phyloP scores from a whole-genome alignment of 2,113 vertebrate genomes.

The Hydrochoerus hydrochaeris region DNA sequence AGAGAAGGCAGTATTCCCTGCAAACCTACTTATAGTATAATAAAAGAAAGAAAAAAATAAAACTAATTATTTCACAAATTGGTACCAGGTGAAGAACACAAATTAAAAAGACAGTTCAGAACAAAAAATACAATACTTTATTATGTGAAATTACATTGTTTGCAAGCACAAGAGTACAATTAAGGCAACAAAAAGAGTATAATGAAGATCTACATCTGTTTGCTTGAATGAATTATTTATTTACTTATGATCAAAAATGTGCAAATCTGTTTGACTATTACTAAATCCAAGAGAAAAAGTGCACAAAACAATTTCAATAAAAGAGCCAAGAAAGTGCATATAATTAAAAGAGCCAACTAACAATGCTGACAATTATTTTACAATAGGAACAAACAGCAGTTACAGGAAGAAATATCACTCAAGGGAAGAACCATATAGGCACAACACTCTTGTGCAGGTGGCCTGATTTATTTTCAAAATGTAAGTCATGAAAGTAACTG shows the following conservation, averaged over 20 bases:
- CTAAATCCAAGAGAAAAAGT: slow-evolving; percentile 21
- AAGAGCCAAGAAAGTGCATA: slow-evolving; percentile 37
- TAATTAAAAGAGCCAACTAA: slow-evolving; percentile 40
- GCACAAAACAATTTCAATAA: background rate
- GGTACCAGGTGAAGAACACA: background rate
- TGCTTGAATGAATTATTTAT: background rate
- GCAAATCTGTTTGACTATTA: background rate
- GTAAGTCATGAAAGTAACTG: slow-evolving; percentile 61
- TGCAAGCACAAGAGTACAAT: background rate
- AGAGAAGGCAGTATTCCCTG: background rate
- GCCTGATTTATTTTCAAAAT: slow-evolving; percentile 30
- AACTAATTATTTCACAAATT: background rate
- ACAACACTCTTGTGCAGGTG: slow-evolving; percentile 56
- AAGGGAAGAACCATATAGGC: background rate
- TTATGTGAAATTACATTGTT: background rate
- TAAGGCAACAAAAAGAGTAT: background rate
- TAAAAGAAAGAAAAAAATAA: background rate
- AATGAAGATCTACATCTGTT: background rate
- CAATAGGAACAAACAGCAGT: slow-evolving; percentile 60
- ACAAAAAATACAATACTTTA: background rate
- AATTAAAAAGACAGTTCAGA: background rate
- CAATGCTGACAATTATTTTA: slow-evolving; percentile 48
- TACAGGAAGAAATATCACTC: slow-evolving; percentile 49
- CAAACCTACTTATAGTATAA: background rate
- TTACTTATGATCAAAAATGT: slow-evolving; percentile 23